Conservation (phyloP, 2,888 invertebrate genomes). For the Azorinus chamasolen region DNA sequence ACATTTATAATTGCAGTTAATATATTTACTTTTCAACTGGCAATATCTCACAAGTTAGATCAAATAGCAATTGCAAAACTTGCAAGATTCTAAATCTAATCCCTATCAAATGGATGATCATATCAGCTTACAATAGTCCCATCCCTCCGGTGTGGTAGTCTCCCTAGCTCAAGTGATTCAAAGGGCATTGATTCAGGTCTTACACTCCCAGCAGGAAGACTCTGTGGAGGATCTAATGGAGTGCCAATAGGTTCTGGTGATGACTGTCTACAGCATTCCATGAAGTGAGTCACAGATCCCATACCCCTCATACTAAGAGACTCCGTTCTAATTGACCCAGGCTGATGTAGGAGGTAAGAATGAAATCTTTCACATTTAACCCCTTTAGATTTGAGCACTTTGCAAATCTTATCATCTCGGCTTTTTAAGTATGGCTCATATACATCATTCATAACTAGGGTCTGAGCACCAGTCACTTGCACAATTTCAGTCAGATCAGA, state of each 20-base stretch:
- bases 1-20: too few species aligned
- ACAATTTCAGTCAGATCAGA: slow-evolving; percentile 52
- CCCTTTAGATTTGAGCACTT: slow-evolving; percentile 48
- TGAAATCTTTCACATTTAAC: slow-evolving; percentile 63
- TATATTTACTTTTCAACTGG: too few species aligned
- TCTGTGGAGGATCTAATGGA: slow-evolving; percentile 62
- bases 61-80: too few species aligned
- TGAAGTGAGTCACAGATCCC: slow-evolving; percentile 73
- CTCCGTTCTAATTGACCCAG: slow-evolving; percentile 68
- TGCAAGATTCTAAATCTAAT: too few species aligned
- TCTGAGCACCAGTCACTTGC: slow-evolving; percentile 60
- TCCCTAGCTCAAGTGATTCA: slow-evolving; percentile 60
- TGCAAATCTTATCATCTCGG: slow-evolving; percentile 70
- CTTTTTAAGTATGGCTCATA: slow-evolving; percentile 71
- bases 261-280: slow-evolving; percentile 71
- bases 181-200: slow-evolving; percentile 48
- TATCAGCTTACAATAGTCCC: slow-evolving; percentile 64
- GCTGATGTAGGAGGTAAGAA: slow-evolving; percentile 71
- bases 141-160: slow-evolving; percentile 69
- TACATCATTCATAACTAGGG: slow-evolving; percentile 65
- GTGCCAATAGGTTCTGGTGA: slow-evolving; percentile 64
- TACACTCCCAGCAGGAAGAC: slow-evolving; percentile 43
- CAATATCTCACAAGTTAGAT: too few species aligned
- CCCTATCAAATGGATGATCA: too few species aligned
- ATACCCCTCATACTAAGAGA: slow-evolving; percentile 69